Conservation (phyloP, 2,797 vertebrate genomes). For the Sitta carolinensis region DNA sequence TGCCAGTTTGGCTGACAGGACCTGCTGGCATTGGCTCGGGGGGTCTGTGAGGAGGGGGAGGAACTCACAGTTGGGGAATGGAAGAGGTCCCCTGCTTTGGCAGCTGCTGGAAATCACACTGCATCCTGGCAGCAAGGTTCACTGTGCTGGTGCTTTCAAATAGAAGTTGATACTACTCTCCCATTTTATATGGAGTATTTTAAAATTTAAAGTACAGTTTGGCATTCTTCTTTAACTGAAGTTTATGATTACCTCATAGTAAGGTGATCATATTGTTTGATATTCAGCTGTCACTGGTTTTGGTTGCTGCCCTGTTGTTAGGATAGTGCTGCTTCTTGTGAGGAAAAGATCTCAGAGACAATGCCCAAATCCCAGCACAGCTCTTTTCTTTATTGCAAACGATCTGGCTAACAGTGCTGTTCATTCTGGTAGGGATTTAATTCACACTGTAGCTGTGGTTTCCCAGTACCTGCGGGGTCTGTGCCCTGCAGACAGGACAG, state of each 20-base stretch:
- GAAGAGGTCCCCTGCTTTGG: neutral
- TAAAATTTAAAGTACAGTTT: neutral
- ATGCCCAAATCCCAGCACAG: neutral
- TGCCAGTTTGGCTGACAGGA: neutral
- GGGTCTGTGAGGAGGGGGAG: neutral
- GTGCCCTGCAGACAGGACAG: neutral
- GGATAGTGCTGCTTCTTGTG: neutral
- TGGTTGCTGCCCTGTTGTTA: neutral
- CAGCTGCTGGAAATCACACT: neutral
- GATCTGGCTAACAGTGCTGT: neutral
- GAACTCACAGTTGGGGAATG: accelerated
- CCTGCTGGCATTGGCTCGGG: accelerated
- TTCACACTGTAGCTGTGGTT: neutral
- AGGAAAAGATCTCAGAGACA: neutral
- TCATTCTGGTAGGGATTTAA: neutral
- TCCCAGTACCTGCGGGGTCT: neutral
- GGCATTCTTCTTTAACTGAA: neutral
- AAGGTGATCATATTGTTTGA: neutral
- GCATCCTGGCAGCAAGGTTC: neutral
- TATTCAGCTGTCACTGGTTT: neutral
- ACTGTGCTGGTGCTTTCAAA: neutral
- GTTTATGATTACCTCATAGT: neutral
- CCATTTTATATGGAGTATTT: neutral
- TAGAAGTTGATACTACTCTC: neutral
- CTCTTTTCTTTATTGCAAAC: neutral